Conservation (phyloP, 2,113 vertebrate species). For the Nyctibius bracteatus region DNA sequence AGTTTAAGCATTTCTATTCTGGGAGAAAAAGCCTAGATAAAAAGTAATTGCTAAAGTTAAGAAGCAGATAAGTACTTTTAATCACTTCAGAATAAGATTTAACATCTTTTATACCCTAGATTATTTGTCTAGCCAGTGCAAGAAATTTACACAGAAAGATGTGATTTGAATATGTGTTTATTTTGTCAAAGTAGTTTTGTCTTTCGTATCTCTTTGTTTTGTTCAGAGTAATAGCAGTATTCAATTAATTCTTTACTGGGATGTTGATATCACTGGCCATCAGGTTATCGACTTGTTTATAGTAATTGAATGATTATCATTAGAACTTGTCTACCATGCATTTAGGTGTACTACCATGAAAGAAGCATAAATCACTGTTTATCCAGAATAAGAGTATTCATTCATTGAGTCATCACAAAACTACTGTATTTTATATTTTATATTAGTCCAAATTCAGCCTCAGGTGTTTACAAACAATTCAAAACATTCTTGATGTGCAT, state of each 20-base stretch:
- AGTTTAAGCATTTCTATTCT: background rate
- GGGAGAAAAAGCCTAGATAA: background rate
- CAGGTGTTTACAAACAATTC: background rate
- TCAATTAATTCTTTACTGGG: background rate
- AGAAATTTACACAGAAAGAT: background rate
- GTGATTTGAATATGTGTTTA: background rate
- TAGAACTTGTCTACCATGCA: background rate
- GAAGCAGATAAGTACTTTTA: background rate
- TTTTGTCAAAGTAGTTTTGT: background rate
- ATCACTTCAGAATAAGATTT: background rate
- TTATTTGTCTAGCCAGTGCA: background rate
- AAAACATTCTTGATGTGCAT: background rate
- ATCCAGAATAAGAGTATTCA: background rate
- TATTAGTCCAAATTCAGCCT: background rate
- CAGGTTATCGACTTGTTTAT: background rate
- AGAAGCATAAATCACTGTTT: background rate
- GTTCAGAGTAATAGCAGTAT: background rate
- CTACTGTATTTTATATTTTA: background rate
- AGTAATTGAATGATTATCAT: background rate
- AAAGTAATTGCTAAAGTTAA: background rate
- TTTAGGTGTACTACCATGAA: background rate
- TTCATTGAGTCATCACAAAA: background rate
- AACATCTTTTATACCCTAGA: background rate
- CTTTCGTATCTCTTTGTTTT: background rate
- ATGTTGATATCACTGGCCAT: background rate